These are phyloP conservation scores for Deilephila porcellus DNA, from an alignment of 2,888 invertebrate species.

Conservation along the genomic window DNA sequence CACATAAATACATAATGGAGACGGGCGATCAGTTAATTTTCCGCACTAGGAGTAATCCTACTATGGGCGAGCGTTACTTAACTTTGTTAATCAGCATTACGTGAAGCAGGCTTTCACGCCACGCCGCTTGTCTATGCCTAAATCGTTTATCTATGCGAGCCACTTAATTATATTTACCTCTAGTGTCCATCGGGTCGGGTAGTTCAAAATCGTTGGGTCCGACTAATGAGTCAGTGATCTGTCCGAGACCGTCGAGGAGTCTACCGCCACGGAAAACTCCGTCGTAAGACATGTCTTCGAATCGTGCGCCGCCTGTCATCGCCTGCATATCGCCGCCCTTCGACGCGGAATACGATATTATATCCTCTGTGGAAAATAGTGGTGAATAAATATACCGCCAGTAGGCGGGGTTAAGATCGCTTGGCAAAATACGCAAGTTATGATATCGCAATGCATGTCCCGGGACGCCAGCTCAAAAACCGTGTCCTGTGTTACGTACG, in stretches of 20 bases:
- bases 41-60: conserved; percentile 17
- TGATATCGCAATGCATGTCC: conserved; percentile 59
- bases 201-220: conserved; percentile 88
- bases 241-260: conserved; percentile 90
- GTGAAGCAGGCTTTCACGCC: conserved; percentile 12
- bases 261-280: conserved; percentile 84
- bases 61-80: conserved; percentile 25
- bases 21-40: conserved; percentile 18
- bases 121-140: not conserved
- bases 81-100: conserved; percentile 17
- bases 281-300: conserved; percentile 93
- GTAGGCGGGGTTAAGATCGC: conserved; percentile 53
- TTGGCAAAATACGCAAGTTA: conserved; percentile 49
- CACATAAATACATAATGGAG: not conserved
- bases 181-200: conserved; percentile 84
- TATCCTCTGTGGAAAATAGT: conserved; percentile 84
- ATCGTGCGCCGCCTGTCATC: conserved; percentile 87
- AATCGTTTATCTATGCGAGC: conserved; percentile 1
- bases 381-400: conserved; percentile 60
- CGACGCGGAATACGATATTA: conserved; percentile 88
- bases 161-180: conserved; percentile 65
- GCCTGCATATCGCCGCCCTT: conserved; percentile 86
- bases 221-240: conserved; percentile 90
- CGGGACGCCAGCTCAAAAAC: conserved; percentile 65
- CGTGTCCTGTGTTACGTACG: conserved; percentile 70